These are phyloP conservation scores for Philypnodon macrostomus DNA, from an alignment of 2,797 vertebrate species.

Conservation along the genomic window DNA sequence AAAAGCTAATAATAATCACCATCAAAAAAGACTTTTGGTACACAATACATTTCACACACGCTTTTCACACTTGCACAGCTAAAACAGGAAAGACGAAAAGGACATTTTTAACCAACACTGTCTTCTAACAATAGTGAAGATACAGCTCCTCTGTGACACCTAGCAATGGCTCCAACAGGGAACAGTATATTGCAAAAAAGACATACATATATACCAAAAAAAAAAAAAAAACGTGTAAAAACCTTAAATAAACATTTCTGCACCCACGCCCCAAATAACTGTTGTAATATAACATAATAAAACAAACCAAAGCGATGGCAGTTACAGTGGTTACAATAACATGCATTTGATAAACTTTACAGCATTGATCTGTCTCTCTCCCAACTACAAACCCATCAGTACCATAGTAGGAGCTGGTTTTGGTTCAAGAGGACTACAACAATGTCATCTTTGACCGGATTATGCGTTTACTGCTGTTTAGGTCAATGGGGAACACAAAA, in stretches of 20 bases:
- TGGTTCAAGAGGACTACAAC: conserved; percentile 3
- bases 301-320: conserved; percentile 67
- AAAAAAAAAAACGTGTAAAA: conserved; percentile 71
- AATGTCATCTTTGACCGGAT: neutral
- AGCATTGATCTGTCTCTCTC: conserved; percentile 73
- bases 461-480: too few species aligned
- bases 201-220: conserved; percentile 33
- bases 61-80: conserved; percentile 28
- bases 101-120: conserved; percentile 39
- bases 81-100: conserved; percentile 30
- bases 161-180: conserved; percentile 49
- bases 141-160: conserved; percentile 42
- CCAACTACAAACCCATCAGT: conserved; percentile 53
- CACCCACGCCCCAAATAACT: conserved; percentile 52
- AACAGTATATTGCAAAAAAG: conserved; percentile 56
- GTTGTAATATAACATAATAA: conserved; percentile 38
- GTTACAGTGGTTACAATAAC: conserved; percentile 78
- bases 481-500: neutral
- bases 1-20: conserved; percentile 57
- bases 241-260: conserved; percentile 76
- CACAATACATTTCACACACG: conserved; percentile 41
- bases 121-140: conserved; percentile 39
- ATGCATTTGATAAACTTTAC: conserved; percentile 81
- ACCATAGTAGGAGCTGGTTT: conserved; percentile 33
- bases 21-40: conserved; percentile 72